These are phyloP conservation scores for Oncorhynchus keta DNA, from an alignment of 2,113 vertebrate genomes.

Conservation along the genomic window DNA sequence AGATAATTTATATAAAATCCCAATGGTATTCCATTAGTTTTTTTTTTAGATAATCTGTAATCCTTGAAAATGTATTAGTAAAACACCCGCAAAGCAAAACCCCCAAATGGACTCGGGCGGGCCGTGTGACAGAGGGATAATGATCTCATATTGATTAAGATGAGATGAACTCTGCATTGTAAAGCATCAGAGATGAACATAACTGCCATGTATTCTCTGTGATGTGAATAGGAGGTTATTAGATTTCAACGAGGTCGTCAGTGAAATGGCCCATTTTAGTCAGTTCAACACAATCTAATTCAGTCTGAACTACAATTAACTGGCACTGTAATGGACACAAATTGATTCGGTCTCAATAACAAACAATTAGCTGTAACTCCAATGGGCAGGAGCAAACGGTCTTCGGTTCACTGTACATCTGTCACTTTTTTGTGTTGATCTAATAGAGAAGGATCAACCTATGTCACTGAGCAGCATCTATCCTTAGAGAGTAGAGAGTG, in stretches of 20 bases:
- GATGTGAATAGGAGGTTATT: no score
- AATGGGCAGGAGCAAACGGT: not conserved
- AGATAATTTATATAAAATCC: not conserved
- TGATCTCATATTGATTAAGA: no score
- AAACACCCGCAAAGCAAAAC: not conserved
- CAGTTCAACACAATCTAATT: no score
- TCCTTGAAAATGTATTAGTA: not conserved
- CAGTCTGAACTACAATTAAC: no score
- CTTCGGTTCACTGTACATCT: not conserved
- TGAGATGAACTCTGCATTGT: no score
- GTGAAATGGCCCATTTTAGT: no score
- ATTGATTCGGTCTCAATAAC: conserved; percentile 14
- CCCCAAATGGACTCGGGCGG: no score
- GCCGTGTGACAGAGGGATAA: no score
- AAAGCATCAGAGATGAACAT: no score
- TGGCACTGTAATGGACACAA: not conserved
- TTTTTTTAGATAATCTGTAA: not conserved
- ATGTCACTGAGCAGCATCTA: no score
- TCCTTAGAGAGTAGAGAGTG: not conserved
- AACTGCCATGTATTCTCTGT: no score
- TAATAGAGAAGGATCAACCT: conserved; percentile 23
- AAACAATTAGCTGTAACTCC: conserved; percentile 19
- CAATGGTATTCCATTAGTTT: not conserved
- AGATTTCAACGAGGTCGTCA: no score
- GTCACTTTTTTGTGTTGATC: conserved; percentile 26